A percentile compares a stretch with the other conserved stretches of the same genome.
Conservation (phyloP, 2,113 vertebrate genomes). For the Equus quagga region DNA sequence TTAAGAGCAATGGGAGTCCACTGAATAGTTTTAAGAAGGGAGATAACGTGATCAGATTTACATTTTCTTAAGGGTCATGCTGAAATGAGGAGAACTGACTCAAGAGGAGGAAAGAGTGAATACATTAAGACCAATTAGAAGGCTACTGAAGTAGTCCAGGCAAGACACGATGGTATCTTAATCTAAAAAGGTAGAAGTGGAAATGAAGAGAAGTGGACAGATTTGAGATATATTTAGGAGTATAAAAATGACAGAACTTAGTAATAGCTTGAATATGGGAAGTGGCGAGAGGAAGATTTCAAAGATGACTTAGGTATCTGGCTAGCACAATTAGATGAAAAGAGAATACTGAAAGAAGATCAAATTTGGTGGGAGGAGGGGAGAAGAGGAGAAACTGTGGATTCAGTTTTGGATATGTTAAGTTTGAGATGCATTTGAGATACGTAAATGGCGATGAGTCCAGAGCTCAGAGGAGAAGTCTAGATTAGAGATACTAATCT, state of each 20-base stretch:
- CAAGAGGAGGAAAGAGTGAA: not conserved
- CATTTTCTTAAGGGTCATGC: not conserved
- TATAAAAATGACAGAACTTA: not conserved
- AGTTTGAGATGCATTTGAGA: not conserved
- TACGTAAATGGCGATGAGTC: not conserved
- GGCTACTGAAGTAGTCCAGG: not conserved
- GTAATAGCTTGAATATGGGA: not conserved
- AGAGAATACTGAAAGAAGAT: not conserved
- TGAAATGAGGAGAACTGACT: not conserved
- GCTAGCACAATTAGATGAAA: not conserved
- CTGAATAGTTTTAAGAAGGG: not conserved
- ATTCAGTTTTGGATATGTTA: not conserved
- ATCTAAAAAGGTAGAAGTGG: not conserved
- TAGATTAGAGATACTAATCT: not conserved
- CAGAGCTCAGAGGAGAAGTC: not conserved
- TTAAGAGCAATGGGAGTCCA: not conserved
- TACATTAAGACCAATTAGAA: not conserved
- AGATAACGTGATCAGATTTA: not conserved
- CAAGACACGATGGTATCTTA: not conserved
- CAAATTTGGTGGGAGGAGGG: not conserved
- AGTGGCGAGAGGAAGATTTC: not conserved
- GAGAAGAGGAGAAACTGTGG: not conserved
- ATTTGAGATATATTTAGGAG: not conserved
- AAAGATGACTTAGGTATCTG: slow-evolving; percentile 1
- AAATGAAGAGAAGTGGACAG: not conserved